Percentiles rank a stretch among this genome's conserved stretches.
These are phyloP conservation scores for Fregetta grallaria DNA, from an alignment of 2,113 vertebrate genomes.

Conservation along the genomic window DNA sequence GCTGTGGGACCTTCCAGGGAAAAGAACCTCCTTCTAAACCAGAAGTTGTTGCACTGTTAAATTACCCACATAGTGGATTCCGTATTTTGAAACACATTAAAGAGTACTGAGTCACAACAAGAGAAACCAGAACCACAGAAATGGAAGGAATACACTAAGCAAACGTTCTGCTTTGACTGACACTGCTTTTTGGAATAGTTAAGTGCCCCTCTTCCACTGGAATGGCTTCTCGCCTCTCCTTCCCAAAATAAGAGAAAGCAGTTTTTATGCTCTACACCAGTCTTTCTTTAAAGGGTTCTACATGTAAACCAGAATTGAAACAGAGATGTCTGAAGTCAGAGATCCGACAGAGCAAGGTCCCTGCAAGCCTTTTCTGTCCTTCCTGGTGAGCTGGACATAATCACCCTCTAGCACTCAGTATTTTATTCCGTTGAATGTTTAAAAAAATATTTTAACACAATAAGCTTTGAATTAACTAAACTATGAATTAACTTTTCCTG, in stretches of 20 bases:
- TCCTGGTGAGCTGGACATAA: not conserved
- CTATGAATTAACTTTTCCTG: not conserved
- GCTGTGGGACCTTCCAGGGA: conserved; percentile 75
- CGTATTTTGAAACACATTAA: conserved; percentile 12
- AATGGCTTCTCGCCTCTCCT: not conserved
- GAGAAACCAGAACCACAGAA: not conserved
- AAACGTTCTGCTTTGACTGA: conserved; percentile 3
- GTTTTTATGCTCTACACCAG: not conserved
- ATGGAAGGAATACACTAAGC: not conserved
- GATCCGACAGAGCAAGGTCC: not conserved
- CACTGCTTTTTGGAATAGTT: not conserved
- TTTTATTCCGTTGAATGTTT: fast-evolving
- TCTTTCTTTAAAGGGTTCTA: not conserved
- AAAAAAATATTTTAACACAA: not conserved
- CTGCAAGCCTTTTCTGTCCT: not conserved
- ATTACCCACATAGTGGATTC: not conserved
- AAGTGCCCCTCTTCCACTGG: not conserved
- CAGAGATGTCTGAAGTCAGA: not conserved
- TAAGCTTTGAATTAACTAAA: not conserved
- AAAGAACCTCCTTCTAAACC: not conserved
- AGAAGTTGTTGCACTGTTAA: not conserved
- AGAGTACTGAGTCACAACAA: not conserved
- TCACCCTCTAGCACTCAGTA: not conserved
- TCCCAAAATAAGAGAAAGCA: not conserved
- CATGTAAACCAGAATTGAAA: not conserved